Evolutionary conservation across 2,888 invertebrate species (phyloP).

Genomic region (Argyresthia albistria): DNA sequence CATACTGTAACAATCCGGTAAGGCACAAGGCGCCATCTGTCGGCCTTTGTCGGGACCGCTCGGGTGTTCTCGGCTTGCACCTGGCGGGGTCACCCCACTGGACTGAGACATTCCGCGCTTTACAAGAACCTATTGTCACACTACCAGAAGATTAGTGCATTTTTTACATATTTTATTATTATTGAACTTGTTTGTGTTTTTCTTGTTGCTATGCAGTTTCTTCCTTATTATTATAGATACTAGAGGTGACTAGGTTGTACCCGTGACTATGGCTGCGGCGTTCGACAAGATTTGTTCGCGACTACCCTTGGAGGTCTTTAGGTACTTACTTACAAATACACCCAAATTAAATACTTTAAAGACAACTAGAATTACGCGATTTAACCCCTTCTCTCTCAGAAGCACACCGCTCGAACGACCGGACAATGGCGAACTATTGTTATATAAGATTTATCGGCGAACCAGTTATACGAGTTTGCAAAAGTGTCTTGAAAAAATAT

Average conservation of each 20-base stretch:
- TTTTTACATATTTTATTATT: not conserved
- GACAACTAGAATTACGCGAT: no score
- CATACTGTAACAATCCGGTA: constrained; percentile 11
- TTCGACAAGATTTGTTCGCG: no score
- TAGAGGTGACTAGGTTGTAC: not conserved
- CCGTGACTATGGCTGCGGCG: no score
- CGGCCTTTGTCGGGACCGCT: constrained; percentile 8
- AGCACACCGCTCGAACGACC: no score
- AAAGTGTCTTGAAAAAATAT: no score
- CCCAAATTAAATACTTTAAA: no score
- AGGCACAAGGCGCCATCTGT: constrained; percentile 27
- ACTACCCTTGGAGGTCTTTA: no score
- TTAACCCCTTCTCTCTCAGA: no score
- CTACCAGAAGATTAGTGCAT: constrained; percentile 3
- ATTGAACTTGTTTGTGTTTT: not conserved
- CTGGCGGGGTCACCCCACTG: constrained; percentile 16
- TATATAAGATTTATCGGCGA: no score
- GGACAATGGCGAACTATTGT: no score
- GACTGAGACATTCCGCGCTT: constrained; percentile 2
- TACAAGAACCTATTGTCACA: constrained; percentile 13
- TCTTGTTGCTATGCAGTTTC: not conserved
- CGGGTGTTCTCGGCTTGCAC: constrained; percentile 15
- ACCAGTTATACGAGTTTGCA: no score
- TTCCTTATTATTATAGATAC: not conserved
- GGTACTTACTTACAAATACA: no score